phyloP scores from a whole-genome alignment of 2,113 vertebrate genomes.

The Bagarius yarrelli region DNA sequence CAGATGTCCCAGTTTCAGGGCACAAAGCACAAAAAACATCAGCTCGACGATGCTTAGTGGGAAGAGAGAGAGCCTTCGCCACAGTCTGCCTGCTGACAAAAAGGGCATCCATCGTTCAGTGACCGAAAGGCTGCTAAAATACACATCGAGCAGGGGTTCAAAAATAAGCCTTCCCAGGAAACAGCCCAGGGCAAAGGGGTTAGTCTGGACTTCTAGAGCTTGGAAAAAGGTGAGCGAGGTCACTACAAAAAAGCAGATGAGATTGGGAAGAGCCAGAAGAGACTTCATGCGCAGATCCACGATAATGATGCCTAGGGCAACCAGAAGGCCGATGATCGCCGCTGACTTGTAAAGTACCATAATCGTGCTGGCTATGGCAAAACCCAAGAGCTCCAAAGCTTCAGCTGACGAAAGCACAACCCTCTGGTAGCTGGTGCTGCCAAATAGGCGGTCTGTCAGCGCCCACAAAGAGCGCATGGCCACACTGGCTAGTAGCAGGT shows the following conservation, averaged over 20 bases:
- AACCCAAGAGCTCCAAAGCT: constrained; percentile 88
- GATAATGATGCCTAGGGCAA: constrained; percentile 84
- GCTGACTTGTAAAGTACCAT: constrained; percentile 84
- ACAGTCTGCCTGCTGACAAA: constrained; percentile 82
- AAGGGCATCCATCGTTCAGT: constrained; percentile 92
- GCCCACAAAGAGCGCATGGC: constrained; percentile 80
- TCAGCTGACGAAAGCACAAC: constrained; percentile 84
- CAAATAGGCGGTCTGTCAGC: constrained; percentile 84
- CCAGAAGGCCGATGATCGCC: constrained; percentile 81
- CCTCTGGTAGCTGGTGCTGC: constrained; percentile 77
- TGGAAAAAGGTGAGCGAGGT: constrained; percentile 83
- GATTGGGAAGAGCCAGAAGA: constrained; percentile 85
- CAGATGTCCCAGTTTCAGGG: constrained; percentile 85
- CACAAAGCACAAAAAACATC: constrained; percentile 85
- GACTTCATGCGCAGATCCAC: constrained; percentile 96
- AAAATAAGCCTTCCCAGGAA: constrained; percentile 89
- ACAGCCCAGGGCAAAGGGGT: constrained; percentile 89
- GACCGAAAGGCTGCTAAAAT: constrained; percentile 89
- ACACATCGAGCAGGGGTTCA: constrained; percentile 90
- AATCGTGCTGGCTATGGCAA: constrained; percentile 88
- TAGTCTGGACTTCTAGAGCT: constrained; percentile 78
- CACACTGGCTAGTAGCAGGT: constrained; percentile 85
- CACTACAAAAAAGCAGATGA: constrained; percentile 81
- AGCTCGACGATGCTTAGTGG: constrained; percentile 80
- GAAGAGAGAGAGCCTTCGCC: constrained; percentile 85